Base-by-base conservation (phyloP, 2,797 vertebrate species). In the Babyrousa celebensis region DNA sequence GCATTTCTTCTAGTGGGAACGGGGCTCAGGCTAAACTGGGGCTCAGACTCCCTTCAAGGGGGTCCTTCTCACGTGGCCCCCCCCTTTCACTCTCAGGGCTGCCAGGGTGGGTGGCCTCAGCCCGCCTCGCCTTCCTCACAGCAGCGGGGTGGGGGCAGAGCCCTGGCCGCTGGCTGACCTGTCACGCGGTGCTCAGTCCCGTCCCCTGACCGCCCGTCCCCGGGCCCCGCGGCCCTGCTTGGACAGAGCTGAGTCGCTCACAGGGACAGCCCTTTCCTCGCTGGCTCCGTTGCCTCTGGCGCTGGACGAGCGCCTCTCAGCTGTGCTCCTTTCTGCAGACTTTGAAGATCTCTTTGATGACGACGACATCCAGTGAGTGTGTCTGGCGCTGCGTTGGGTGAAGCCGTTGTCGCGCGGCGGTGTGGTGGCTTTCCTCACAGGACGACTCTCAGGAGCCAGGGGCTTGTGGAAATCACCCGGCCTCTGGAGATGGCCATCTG, bases 281-380 rank as follows among this genome's bases (percentile, higher is more conserved):
- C 36, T 3, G 36, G 36, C 36, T 36, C 36, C 36, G 36, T 36
- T 36, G 36, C 36, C 36, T 3, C 36, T 36, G 36, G 36, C 36
- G 36, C 36, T 3, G 36, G 36, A 36, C 36, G 36, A 36, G 36
- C 36, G 36, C 36, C 36, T 36, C 36, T 36, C 36, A 36, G 36
- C 36, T 36, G 36, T 36, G 36, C 36, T 36, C 36, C 36, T 36
- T 89, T 82, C 5, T 20, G 18, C 87, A 99, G 99, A 98, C 97
- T 99, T 99, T 96, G 99, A 99, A 98, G 99, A 99, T 92, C 98
- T 99, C 96, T 99, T 99, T 98, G 99, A 99, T 95, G 99, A 99
- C 0, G 99, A 99, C 29, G 99, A 99, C 79, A 97, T 99, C 98
- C 98, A 99, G 97, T 99, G 98, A 99, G 86, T 29, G 2, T 32